Percentiles rank a stretch among this genome's conserved stretches.
Evolutionary conservation across 2,888 invertebrate genomes (phyloP).

Genomic region (Odontomyia ornata): DNA sequence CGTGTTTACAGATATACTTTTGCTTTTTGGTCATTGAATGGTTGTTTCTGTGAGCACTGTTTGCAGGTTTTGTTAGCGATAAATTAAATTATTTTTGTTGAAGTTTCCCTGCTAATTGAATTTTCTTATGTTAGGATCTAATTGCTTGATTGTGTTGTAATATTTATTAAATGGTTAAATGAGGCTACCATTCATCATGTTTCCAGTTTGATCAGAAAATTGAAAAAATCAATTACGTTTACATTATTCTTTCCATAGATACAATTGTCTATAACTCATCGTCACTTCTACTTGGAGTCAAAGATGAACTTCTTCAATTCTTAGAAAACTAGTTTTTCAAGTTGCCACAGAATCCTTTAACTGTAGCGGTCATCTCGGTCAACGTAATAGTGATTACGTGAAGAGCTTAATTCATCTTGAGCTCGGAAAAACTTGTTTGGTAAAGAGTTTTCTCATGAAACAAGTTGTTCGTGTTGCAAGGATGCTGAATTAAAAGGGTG

Average conservation of each 20-base stretch:
- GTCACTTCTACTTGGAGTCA: background rate
- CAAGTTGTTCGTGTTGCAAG: slow-evolving; percentile 22
- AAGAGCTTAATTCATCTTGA: background rate
- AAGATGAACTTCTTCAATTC: slow-evolving; percentile 17
- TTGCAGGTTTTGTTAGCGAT: background rate
- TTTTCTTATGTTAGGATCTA: background rate
- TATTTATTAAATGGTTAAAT: too few species aligned
- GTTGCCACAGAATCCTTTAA: slow-evolving; percentile 34
- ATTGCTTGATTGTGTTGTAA: too few species aligned
- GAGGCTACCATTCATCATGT: too few species aligned
- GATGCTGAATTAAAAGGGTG: slow-evolving; percentile 36
- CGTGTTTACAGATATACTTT: background rate
- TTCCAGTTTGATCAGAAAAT: too few species aligned
- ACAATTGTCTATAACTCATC: background rate
- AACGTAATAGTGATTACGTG: background rate
- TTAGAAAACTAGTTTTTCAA: slow-evolving; percentile 31
- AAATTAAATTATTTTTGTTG: background rate
- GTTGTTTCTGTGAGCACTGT: background rate
- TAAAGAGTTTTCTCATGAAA: slow-evolving; percentile 35
- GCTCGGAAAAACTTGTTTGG: slow-evolving; percentile 22
- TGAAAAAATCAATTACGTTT: too few species aligned
- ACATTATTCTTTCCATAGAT: background rate
- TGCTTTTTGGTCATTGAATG: background rate
- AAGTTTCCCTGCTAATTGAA: background rate
- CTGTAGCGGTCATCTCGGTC: slow-evolving; percentile 29